Percentiles rank a stretch among this genome's conserved stretches.
These are phyloP conservation scores for Leptodactylus fuscus DNA, from an alignment of 2,113 vertebrate genomes.

Conservation along the genomic window DNA sequence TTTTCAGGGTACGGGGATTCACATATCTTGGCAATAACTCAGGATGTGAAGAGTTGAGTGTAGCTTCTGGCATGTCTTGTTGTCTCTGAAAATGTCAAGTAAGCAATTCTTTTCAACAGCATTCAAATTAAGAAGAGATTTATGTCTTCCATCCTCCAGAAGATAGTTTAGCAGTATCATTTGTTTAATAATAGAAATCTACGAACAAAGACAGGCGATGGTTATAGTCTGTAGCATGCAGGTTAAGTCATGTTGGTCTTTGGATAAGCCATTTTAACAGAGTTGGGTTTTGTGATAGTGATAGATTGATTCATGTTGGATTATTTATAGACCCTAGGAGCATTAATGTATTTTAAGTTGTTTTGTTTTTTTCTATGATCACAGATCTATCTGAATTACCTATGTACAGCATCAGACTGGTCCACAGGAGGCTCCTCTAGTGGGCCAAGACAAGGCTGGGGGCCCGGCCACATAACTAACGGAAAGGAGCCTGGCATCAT, in stretches of 20 bases:
- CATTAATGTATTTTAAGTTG: neutral
- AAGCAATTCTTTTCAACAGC: conserved; percentile 51
- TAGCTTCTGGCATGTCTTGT: conserved; percentile 41
- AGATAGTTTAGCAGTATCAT: conserved; percentile 19
- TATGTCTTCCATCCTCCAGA: conserved; percentile 30
- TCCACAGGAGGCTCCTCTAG: too few relatives aligned
- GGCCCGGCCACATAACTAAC: too few relatives aligned
- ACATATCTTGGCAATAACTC: conserved; percentile 30
- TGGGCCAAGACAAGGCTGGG: too few relatives aligned
- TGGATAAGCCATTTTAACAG: neutral
- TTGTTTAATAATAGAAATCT: conserved; percentile 31
- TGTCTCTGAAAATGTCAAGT: conserved; percentile 49
- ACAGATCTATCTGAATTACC: neutral
- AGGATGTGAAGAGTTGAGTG: conserved; percentile 22
- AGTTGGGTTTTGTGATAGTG: too few relatives aligned
- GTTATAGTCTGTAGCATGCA: neutral
- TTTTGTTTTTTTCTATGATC: neutral
- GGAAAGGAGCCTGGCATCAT: too few relatives aligned
- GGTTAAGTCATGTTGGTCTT: neutral
- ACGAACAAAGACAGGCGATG: neutral
- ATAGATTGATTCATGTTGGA: neutral
- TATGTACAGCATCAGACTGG: too few relatives aligned
- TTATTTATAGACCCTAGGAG: neutral
- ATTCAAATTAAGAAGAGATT: conserved; percentile 47
- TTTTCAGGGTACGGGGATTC: neutral